Conservation (phyloP, 2,797 vertebrate genomes). For the Gadopsis marmoratus region DNA sequence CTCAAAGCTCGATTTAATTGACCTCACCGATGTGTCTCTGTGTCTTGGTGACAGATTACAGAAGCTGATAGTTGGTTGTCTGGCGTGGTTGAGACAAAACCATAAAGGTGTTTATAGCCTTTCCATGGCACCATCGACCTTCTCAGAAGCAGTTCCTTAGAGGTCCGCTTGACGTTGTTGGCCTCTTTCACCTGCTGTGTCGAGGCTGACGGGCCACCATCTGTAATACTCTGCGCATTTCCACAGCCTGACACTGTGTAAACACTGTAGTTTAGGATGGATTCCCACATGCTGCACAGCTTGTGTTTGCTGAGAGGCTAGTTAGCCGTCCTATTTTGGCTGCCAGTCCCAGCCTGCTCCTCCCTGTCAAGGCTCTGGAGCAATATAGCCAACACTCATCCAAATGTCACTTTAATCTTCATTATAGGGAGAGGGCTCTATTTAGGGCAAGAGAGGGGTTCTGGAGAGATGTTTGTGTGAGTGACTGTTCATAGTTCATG, state of each 20-base stretch:
- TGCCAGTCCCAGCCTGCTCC: constrained; percentile 44
- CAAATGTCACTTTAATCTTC: constrained; percentile 74
- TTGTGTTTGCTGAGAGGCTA: constrained; percentile 74
- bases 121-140: constrained; percentile 58
- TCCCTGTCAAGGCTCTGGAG: constrained; percentile 54
- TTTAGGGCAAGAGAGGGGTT: constrained; percentile 40
- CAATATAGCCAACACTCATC: constrained; percentile 51
- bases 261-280: constrained; percentile 64
- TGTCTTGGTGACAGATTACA: constrained; percentile 51
- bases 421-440: constrained; percentile 53
- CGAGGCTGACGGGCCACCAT: constrained; percentile 53
- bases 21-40: constrained; percentile 31
- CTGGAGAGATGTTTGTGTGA: constrained; percentile 36
- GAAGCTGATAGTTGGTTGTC: constrained; percentile 56
- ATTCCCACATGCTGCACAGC: constrained; percentile 72
- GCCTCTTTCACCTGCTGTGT: constrained; percentile 60
- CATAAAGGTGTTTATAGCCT: constrained; percentile 62
- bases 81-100: constrained; percentile 51
- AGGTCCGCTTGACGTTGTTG: constrained; percentile 53
- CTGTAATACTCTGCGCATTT: constrained; percentile 60
- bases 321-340: constrained; percentile 62
- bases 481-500: constrained; percentile 58
- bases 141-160: constrained; percentile 47
- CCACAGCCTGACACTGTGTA: constrained; percentile 61
- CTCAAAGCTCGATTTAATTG: constrained; percentile 23